Percentiles rank a stretch among this genome's conserved stretches.
phyloP scores from a whole-genome alignment of 2,113 vertebrate genomes.

The Seriola aureovittata region DNA sequence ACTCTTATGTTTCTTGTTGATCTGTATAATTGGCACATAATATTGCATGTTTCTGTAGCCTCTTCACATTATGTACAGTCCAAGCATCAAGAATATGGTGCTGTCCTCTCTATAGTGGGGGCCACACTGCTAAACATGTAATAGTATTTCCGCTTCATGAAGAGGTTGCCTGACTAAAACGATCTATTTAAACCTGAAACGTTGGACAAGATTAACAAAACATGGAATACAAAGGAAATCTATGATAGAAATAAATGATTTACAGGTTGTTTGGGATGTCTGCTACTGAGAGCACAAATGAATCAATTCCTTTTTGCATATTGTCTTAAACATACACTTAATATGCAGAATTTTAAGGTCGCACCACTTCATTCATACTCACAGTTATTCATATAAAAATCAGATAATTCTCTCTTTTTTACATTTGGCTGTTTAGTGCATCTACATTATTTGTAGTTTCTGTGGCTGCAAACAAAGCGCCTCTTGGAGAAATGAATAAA shows the following conservation, averaged over 20 bases:
- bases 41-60: not conserved
- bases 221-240: not conserved
- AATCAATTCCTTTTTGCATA: not conserved
- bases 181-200: not conserved
- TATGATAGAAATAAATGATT: too few species aligned
- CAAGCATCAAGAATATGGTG: not conserved
- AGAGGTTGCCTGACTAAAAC: not conserved
- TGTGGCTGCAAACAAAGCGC: not conserved
- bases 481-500: conserved; percentile 18
- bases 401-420: not conserved
- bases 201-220: not conserved
- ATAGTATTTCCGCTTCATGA: not conserved
- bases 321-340: not conserved
- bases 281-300: not conserved
- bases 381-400: not conserved
- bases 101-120: not conserved
- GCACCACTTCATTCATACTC: not conserved
- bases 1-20: too few species aligned
- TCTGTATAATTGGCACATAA: too few species aligned
- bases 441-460: not conserved
- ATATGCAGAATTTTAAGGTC: not conserved
- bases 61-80: not conserved
- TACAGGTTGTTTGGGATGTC: not conserved
- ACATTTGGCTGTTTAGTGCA: not conserved
- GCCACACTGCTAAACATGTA: not conserved